phyloP scores from a whole-genome alignment of 1,140 invertebrate genomes.

The Drosophila erecta region DNA sequence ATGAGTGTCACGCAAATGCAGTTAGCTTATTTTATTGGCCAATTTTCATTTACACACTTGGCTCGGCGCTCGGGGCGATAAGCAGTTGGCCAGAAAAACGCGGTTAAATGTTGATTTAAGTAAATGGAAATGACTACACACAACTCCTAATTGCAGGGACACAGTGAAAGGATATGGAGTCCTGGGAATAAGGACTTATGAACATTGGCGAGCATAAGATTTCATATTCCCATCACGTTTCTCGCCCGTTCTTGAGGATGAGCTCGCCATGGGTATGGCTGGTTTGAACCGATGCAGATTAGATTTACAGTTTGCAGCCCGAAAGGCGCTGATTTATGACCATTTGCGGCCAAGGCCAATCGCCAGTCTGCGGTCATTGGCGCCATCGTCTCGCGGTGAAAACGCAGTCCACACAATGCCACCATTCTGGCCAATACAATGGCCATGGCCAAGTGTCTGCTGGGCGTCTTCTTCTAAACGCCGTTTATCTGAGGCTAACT shows the following conservation, averaged over 20 bases:
- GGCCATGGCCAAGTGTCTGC: constrained; percentile 42
- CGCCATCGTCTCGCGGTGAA: constrained; percentile 44
- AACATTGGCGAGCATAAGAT: constrained; percentile 14
- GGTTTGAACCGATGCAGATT: constrained; percentile 38
- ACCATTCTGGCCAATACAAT: constrained; percentile 43
- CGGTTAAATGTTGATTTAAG: constrained; percentile 54
- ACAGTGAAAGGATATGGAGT: constrained; percentile 7
- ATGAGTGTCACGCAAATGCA: constrained; percentile 76
- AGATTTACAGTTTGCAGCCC: constrained; percentile 46
- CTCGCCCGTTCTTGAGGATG: constrained; percentile 3
- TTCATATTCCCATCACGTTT: constrained; percentile 46
- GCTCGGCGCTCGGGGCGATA: constrained; percentile 6
- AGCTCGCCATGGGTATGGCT: constrained; percentile 6
- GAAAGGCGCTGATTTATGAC: constrained; percentile 61
- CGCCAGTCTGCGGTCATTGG: constrained; percentile 50
- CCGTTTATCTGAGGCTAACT: constrained; percentile 75
- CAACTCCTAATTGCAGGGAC: constrained; percentile 43
- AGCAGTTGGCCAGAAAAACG: constrained; percentile 32
- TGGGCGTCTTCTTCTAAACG: constrained; percentile 49
- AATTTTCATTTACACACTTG: constrained; percentile 45
- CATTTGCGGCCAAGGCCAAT: constrained; percentile 43
- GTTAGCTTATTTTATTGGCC: constrained; percentile 71
- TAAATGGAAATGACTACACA: constrained; percentile 60
- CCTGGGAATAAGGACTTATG: constrained; percentile 20
- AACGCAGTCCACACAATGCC: constrained; percentile 14